A percentile compares a stretch with the other conserved stretches of the same genome.
Evolutionary conservation across 2,888 invertebrate genomes (phyloP).

Genomic region (Chironomus riparius): DNA sequence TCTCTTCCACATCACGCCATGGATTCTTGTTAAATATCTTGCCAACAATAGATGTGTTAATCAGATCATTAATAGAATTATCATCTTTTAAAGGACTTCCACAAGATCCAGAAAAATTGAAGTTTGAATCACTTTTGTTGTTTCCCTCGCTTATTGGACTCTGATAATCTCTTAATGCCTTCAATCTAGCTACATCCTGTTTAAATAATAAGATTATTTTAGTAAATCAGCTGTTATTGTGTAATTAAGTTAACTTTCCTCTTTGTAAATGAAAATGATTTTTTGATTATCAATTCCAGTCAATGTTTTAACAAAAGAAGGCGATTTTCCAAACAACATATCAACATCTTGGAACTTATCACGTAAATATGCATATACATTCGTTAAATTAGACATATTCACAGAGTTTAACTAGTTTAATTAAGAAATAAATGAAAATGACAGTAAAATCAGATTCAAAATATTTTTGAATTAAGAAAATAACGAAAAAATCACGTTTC

Average conservation of each 20-base stretch:
- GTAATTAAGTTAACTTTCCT: slow-evolving; percentile 28
- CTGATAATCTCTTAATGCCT: not conserved
- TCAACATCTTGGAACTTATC: slow-evolving; percentile 33
- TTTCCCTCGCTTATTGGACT: not conserved
- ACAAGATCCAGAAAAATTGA: slow-evolving; percentile 40
- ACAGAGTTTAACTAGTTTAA: too few species aligned
- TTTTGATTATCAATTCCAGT: slow-evolving; percentile 28
- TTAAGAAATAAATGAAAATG: too few species aligned
- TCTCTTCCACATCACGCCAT: slow-evolving; percentile 38
- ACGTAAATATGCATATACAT: slow-evolving; percentile 36
- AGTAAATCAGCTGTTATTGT: not conserved
- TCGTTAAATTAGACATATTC: slow-evolving; percentile 29
- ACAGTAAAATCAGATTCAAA: too few species aligned
- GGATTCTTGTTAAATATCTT: slow-evolving; percentile 32
- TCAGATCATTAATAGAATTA: slow-evolving; percentile 36
- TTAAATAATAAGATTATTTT: not conserved
- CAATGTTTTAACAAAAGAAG: slow-evolving; percentile 34
- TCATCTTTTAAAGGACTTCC: slow-evolving; percentile 41
- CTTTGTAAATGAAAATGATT: slow-evolving; percentile 30
- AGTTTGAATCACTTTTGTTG: slow-evolving; percentile 26
- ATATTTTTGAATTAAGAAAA: not conserved
- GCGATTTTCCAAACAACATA: slow-evolving; percentile 33
- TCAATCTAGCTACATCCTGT: not conserved
- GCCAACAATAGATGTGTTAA: slow-evolving; percentile 34
- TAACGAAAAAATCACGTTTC: not conserved